phyloP scores from a whole-genome alignment of 2,113 vertebrate genomes.

The Heterochromis multidens region DNA sequence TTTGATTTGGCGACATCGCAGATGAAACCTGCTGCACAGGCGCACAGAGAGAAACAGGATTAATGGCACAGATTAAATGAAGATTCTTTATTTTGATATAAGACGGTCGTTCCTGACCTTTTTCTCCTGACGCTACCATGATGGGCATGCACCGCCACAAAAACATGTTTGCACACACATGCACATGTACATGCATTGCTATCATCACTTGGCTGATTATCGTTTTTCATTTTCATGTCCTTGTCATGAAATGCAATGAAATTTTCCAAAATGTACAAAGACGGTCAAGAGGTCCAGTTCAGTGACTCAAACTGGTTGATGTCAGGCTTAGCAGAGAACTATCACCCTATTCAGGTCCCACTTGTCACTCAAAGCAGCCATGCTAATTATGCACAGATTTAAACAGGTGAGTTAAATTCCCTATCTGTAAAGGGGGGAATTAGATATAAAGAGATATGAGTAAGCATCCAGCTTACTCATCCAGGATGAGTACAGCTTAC shows the following conservation, averaged over 20 bases:
- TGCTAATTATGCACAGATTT: too few relatives aligned
- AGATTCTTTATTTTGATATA: constrained; percentile 32
- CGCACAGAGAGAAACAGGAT: neutral
- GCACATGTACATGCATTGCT: neutral
- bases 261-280: too few relatives aligned
- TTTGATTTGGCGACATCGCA: constrained; percentile 87
- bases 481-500: neutral
- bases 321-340: too few relatives aligned
- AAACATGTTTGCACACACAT: neutral
- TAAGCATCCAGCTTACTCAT: too few relatives aligned
- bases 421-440: too few relatives aligned
- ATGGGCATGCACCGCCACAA: neutral
- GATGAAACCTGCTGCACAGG: constrained; percentile 81
- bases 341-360: too few relatives aligned
- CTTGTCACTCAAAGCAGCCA: too few relatives aligned
- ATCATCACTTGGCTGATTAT: neutral
- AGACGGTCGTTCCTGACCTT: neutral
- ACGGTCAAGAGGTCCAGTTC: too few relatives aligned
- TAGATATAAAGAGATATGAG: too few relatives aligned
- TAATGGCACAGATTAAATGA: constrained; percentile 31
- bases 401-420: too few relatives aligned
- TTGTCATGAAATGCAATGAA: too few relatives aligned
- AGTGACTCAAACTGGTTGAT: too few relatives aligned
- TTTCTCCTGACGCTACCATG: neutral
- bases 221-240: neutral